phyloP scores from a whole-genome alignment of 2,113 vertebrate genomes.

The Calyptommatus sinebrachiatus region DNA sequence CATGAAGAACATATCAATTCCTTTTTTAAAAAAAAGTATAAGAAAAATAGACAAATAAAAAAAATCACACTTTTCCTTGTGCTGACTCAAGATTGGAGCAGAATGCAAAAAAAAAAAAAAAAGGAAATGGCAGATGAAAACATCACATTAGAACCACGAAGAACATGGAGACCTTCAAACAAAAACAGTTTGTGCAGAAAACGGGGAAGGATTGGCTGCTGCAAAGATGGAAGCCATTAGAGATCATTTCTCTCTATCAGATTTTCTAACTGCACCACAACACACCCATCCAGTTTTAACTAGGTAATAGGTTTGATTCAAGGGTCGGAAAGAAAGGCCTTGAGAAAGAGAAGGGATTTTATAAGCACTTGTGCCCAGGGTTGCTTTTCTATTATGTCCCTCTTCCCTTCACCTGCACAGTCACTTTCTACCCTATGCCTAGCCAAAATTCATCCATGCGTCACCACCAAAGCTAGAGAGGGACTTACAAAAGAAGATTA shows the following conservation, averaged over 20 bases:
- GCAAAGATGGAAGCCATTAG: conserved; percentile 10
- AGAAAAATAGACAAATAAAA: too few species aligned
- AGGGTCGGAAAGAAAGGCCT: not conserved
- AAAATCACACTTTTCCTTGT: too few species aligned
- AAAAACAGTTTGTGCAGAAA: not conserved
- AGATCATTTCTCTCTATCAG: conserved; percentile 19
- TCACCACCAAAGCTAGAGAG: not conserved
- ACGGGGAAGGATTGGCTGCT: not conserved
- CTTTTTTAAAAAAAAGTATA: too few species aligned
- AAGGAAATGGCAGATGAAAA: conserved; percentile 23
- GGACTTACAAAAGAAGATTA: not conserved
- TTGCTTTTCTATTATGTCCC: not conserved
- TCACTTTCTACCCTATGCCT: not conserved
- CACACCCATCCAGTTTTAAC: not conserved
- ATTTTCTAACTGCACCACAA: not conserved
- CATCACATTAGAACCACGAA: conserved; percentile 8
- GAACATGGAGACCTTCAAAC: conserved; percentile 34
- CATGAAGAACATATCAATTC: not conserved
- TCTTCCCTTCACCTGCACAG: fast-evolving
- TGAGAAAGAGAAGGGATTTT: not conserved
- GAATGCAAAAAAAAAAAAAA: conserved; percentile 26
- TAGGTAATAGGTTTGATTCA: not conserved
- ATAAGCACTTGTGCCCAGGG: not conserved
- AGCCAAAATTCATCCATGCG: not conserved
- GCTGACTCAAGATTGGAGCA: conserved; percentile 64